Conservation (phyloP, 2,888 invertebrate species). For the Myathropa florea region DNA sequence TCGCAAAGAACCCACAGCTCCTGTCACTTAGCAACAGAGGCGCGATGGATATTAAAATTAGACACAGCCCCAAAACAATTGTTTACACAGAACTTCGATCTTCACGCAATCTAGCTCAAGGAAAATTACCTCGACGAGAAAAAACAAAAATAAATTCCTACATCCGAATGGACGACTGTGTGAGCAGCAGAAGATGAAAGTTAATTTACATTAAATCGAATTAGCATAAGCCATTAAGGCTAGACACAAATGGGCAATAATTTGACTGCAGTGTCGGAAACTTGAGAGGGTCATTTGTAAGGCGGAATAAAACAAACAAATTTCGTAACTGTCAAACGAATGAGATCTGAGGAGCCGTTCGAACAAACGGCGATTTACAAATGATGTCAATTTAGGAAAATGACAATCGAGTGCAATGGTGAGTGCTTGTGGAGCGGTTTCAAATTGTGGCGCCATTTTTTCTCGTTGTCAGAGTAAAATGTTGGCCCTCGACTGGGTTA, state of each 20-base stretch:
- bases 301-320: neutral
- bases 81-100: constrained; percentile 10
- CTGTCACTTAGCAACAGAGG: neutral
- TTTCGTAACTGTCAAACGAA: neutral
- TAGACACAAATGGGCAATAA: neutral
- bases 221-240: neutral
- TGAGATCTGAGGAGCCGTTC: neutral
- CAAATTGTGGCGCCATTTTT: no score
- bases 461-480: no score
- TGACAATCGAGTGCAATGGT: no score
- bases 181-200: neutral
- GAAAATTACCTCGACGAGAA: neutral
- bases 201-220: neutral
- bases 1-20: neutral
- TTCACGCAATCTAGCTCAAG: neutral
- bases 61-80: neutral
- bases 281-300: neutral
- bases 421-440: no score
- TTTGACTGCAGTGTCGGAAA: neutral
- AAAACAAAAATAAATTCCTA: neutral
- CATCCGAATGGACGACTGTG: neutral
- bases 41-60: neutral
- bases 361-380: no score
- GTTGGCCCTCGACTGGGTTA: no score
- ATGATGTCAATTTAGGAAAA: no score